Evolutionary conservation across 2,888 invertebrate species (phyloP), one percentile per base, ranked within the genome.

Genomic region (Masnerella sp.): DNA sequence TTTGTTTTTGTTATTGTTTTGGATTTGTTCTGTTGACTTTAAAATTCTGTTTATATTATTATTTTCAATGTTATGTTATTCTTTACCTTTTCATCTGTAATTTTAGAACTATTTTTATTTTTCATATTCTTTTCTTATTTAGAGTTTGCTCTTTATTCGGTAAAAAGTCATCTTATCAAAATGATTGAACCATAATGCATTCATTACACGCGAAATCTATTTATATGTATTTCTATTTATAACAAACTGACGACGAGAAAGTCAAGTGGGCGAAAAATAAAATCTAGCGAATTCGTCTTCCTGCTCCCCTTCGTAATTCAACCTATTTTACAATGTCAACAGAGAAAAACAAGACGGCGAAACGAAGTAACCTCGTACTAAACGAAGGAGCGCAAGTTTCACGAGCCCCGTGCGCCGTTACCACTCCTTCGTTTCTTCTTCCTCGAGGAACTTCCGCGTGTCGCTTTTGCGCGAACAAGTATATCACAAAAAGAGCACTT

Each of bases 301-400:
- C n/a, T 51, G 68, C 25, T 54, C 38, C 34, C 45, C 42, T 68
- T 28, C 54, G 59, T 59, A 74, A 69, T 65, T 74, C 69, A 54
- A 69, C 36, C 62, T 43, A 59, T 74, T 64, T 64, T 59, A 65
- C 65, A 65, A 65, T 65, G 59, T 69, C 56, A 65, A 65, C 64
- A 47, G 49, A 52, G 59, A 59, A 69, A 74, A 69, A 69, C 74
- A 69, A 74, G 59, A 58, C 36, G 56, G 45, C 67, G 43, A 68
- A 72, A 61, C 72, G 72, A 70, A 70, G 70, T 62, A 62, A 62
- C 62, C 65, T 56, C 61, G 67, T 67, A 72, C 28, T 64, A 45
- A 68, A 64, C 58, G 70, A 62, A 61, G 56, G 49, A 70, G 62
- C 62, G 20, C 40, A 62, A 62, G 70, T 70, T 62, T 70, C 56